phyloP scores from a whole-genome alignment of 37 sponge, comb jelly and placozoan species.

The Oopsacas minuta region DNA sequence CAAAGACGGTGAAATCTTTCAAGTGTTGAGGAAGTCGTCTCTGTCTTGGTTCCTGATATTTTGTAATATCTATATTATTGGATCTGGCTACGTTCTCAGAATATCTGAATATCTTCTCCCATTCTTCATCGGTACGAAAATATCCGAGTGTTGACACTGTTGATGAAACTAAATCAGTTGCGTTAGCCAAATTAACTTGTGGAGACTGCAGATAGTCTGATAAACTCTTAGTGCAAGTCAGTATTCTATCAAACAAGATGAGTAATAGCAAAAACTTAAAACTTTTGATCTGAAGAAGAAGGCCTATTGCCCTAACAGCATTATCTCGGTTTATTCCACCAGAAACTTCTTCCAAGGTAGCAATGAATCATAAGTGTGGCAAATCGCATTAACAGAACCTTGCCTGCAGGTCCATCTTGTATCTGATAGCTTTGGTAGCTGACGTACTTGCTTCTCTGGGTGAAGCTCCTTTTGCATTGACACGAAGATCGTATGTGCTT shows the following conservation, averaged over 20 bases:
- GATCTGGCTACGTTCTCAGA: neutral
- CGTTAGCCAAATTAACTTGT: neutral
- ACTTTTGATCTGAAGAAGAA: neutral
- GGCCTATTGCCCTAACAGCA: neutral
- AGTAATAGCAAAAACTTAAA: neutral
- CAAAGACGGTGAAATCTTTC: neutral
- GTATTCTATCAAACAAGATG: neutral
- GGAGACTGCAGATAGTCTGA: neutral
- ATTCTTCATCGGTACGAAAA: neutral
- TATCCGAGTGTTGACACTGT: neutral
- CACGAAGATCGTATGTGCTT: too few relatives aligned
- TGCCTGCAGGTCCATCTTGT: too few relatives aligned
- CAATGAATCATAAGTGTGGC: too few relatives aligned
- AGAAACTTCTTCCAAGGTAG: neutral
- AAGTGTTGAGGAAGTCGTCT: slow-evolving; percentile 11
- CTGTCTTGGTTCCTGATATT: neutral
- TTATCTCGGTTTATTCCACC: neutral
- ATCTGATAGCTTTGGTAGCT: slow-evolving; percentile 23
- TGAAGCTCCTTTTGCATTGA: too few relatives aligned
- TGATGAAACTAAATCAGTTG: neutral
- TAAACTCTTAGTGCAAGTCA: neutral
- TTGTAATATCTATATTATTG: neutral
- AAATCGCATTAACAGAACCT: too few relatives aligned
- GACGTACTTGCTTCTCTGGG: slow-evolving; percentile 35
- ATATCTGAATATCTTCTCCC: slow-evolving; percentile 11